Evolutionary conservation across 2,113 vertebrate species (phyloP).

Genomic region (Mormyrus iriodes): DNA sequence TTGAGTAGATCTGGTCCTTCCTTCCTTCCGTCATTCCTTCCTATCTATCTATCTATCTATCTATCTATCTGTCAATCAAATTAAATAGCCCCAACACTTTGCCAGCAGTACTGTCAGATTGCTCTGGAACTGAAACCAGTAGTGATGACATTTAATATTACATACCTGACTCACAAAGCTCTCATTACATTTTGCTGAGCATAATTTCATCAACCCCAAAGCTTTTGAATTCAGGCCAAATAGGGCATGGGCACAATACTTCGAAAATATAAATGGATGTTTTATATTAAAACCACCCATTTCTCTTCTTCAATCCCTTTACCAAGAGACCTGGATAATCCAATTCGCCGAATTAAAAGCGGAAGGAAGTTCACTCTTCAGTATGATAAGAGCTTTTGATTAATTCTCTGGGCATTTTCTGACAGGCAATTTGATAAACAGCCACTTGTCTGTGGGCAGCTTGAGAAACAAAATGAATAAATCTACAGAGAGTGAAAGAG

Average conservation of each 20-base stretch:
- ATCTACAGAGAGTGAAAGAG: conserved; percentile 27
- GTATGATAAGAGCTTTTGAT: conserved; percentile 44
- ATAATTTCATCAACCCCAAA: conserved; percentile 53
- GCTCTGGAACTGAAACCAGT: not conserved
- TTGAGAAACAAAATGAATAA: conserved; percentile 38
- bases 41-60: too few relatives aligned
- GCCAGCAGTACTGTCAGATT: not conserved
- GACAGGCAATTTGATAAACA: conserved; percentile 50
- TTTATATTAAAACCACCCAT: conserved; percentile 47
- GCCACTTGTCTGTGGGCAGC: conserved; percentile 49
- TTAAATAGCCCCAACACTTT: conserved; percentile 24
- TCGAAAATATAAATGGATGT: conserved; percentile 31
- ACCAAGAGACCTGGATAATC: conserved; percentile 44
- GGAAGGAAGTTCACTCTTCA: conserved; percentile 43
- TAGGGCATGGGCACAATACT: conserved; percentile 4
- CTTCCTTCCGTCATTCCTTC: too few relatives aligned
- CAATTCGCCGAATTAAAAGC: conserved; percentile 52
- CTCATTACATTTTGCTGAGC: conserved; percentile 34
- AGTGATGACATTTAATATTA: conserved; percentile 28
- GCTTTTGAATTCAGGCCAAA: conserved; percentile 53
- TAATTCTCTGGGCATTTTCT: conserved; percentile 48
- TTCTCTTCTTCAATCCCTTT: conserved; percentile 27
- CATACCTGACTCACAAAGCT: conserved; percentile 27
- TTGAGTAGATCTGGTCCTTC: too few relatives aligned
- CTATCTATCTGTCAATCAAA: too few relatives aligned